Conservation (phyloP, 1,140 invertebrate species). For the Ptiloglossa arizonensis region DNA sequence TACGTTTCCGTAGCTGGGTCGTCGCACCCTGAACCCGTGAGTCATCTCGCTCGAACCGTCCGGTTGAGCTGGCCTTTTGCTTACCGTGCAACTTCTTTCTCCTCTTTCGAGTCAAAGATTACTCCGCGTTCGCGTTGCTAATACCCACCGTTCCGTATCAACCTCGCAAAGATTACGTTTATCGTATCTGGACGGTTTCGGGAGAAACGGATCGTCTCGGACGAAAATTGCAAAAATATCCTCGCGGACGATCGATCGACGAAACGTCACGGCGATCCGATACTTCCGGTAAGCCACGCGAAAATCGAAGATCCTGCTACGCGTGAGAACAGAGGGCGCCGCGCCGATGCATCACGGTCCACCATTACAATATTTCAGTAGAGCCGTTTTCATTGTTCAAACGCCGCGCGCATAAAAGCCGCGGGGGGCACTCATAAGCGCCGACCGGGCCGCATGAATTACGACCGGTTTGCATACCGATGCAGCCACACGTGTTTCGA, state of each 20-base stretch:
- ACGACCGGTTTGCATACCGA: constrained; percentile 52
- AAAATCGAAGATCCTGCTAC: constrained; percentile 34
- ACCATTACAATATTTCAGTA: constrained; percentile 64
- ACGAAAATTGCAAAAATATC: too few species aligned
- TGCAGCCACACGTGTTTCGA: constrained; percentile 13
- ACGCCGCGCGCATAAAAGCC: constrained; percentile 56
- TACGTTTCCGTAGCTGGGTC: too few species aligned
- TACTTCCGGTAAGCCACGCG: constrained; percentile 42
- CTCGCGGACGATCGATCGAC: not conserved
- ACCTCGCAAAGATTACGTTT: too few species aligned
- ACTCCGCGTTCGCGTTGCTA: too few species aligned
- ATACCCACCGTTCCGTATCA: too few species aligned
- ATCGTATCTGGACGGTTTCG: too few species aligned
- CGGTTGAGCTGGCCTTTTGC: too few species aligned
- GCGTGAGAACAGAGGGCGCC: constrained; percentile 44
- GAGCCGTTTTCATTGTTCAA: constrained; percentile 59
- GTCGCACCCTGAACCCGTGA: too few species aligned
- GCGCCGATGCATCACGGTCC: constrained; percentile 50
- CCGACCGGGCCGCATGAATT: constrained; percentile 56
- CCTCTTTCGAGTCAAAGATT: too few species aligned
- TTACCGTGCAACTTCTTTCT: too few species aligned
- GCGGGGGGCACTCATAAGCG: constrained; percentile 55
- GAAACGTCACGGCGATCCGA: not conserved
- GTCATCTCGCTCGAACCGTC: too few species aligned
- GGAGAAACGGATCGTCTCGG: too few species aligned